Conservation (phyloP, 2,888 invertebrate species). For the Anoplius nigerrimus region DNA sequence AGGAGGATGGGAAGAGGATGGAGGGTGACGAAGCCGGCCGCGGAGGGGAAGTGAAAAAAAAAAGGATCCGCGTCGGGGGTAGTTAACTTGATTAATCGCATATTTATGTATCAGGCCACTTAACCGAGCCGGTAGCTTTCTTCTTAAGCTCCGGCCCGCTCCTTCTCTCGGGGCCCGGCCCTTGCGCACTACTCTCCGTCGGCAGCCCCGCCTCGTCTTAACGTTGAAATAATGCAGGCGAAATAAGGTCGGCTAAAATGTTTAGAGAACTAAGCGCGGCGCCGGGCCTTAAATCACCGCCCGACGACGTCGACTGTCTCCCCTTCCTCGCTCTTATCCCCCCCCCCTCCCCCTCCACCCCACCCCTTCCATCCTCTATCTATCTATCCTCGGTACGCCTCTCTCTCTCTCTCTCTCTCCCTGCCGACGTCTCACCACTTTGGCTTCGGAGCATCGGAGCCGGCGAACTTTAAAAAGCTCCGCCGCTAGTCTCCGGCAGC, state of each 20-base stretch:
- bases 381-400: neutral
- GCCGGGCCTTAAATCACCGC: slow-evolving; percentile 65
- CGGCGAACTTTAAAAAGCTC: slow-evolving; percentile 60
- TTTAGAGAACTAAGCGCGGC: slow-evolving; percentile 67
- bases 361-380: neutral
- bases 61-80: slow-evolving; percentile 57
- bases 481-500: slow-evolving; percentile 26
- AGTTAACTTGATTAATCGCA: slow-evolving; percentile 72
- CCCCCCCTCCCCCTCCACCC: slow-evolving; percentile 2
- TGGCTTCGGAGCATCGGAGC: slow-evolving; percentile 46
- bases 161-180: slow-evolving; percentile 41
- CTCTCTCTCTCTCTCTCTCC: slow-evolving; percentile 7
- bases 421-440: slow-evolving; percentile 26
- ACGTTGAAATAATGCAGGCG: slow-evolving; percentile 69
- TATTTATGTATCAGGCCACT: slow-evolving; percentile 71
- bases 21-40: no score
- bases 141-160: slow-evolving; percentile 48
- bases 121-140: slow-evolving; percentile 63
- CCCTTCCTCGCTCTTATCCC: slow-evolving; percentile 26
- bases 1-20: slow-evolving; percentile 21
- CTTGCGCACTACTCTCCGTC: slow-evolving; percentile 41
- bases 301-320: slow-evolving; percentile 52
- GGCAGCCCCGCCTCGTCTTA: slow-evolving; percentile 54
- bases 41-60: slow-evolving; percentile 22
- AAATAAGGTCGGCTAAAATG: slow-evolving; percentile 70